These are phyloP conservation scores for Sebastes paucispinis DNA, from an alignment of 2,797 vertebrate genomes.

Conservation along the genomic window DNA sequence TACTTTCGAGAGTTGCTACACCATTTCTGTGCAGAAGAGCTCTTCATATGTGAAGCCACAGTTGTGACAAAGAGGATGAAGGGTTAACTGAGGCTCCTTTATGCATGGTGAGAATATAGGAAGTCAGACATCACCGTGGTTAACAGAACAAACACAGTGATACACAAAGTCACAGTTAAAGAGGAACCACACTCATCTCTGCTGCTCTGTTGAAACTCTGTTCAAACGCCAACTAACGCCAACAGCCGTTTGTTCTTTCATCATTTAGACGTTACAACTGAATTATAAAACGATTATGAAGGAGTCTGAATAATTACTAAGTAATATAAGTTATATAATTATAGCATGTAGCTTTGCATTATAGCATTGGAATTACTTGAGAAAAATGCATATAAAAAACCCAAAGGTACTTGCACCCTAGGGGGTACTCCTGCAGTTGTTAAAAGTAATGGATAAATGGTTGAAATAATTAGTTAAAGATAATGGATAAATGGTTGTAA, in stretches of 20 bases:
- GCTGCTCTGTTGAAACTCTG: background rate
- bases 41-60: background rate
- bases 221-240: background rate
- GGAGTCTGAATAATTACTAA: background rate
- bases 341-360: too few relatives aligned
- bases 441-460: background rate
- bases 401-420: too few relatives aligned
- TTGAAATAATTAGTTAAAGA: rapidly evolving
- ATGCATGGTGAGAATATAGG: slow-evolving; percentile 13
- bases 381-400: background rate
- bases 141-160: slow-evolving; percentile 26
- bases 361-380: background rate
- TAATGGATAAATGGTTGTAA: background rate
- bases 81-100: slow-evolving; percentile 10
- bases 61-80: background rate
- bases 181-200: slow-evolving; percentile 23
- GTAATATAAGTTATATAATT: background rate
- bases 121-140: slow-evolving; percentile 34
- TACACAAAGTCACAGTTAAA: slow-evolving; percentile 23
- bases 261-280: background rate
- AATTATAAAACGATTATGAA: background rate
- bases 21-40: background rate
- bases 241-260: background rate
- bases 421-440: background rate
- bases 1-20: background rate